These are phyloP conservation scores for Drosophila pseudoananassae DNA, from an alignment of 1,140 invertebrate genomes.

Conservation along the genomic window DNA sequence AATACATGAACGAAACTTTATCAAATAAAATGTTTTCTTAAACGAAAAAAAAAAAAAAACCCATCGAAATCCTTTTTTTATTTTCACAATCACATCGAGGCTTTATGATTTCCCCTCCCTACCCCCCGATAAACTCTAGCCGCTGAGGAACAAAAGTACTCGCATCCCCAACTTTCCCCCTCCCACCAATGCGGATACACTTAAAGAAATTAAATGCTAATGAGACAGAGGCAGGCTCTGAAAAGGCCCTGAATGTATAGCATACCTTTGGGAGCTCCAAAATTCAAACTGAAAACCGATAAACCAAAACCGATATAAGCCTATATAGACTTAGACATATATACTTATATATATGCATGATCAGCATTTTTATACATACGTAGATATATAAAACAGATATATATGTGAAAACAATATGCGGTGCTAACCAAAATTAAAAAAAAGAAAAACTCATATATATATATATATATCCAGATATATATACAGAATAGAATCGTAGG, in stretches of 20 bases:
- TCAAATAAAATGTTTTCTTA: slow-evolving; percentile 78
- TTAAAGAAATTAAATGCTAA: neutral
- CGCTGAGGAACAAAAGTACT: slow-evolving; percentile 70
- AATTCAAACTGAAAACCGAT: neutral
- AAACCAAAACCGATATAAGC: neutral
- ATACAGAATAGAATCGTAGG: slow-evolving; percentile 41
- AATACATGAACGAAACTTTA: slow-evolving; percentile 78
- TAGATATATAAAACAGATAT: slow-evolving; percentile 33
- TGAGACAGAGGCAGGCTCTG: slow-evolving; percentile 6
- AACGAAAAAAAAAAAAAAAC: slow-evolving; percentile 59
- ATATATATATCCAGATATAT: slow-evolving; percentile 23
- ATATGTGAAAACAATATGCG: slow-evolving; percentile 63
- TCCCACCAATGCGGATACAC: neutral
- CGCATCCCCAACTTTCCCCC: slow-evolving; percentile 40
- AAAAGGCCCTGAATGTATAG: slow-evolving; percentile 18
- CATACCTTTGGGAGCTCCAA: slow-evolving; percentile 21
- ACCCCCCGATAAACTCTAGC: neutral
- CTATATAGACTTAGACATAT: neutral
- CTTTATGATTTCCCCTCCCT: neutral
- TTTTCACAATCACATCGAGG: slow-evolving; percentile 19
- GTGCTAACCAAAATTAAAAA: slow-evolving; percentile 55
- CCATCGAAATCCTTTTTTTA: slow-evolving; percentile 67
- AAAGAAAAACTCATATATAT: neutral
- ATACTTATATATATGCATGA: slow-evolving; percentile 32
- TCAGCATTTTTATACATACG: slow-evolving; percentile 55